Conservation (phyloP, 2,888 invertebrate genomes). For the Endomychus coccineus region DNA sequence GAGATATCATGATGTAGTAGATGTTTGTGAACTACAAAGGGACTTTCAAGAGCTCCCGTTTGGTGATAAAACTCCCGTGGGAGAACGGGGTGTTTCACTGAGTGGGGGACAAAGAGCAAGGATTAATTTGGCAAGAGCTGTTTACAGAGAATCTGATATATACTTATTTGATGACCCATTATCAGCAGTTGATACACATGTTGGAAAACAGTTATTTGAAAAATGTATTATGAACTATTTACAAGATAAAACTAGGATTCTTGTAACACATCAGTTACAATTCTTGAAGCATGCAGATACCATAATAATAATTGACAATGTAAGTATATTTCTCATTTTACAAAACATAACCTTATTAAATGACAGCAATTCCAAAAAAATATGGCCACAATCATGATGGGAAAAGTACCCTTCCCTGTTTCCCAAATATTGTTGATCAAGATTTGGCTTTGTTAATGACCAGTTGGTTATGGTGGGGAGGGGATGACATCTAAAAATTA, state of each 20-base stretch:
- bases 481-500: no score
- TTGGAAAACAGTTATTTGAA: slow-evolving; percentile 67
- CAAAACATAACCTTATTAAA: no score
- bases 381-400: slow-evolving; percentile 9
- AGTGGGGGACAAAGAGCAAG: slow-evolving; percentile 79
- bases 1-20: slow-evolving; percentile 46
- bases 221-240: slow-evolving; percentile 57
- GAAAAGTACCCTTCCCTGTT: neutral
- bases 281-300: slow-evolving; percentile 61
- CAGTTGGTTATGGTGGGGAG: neutral
- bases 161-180: slow-evolving; percentile 76
- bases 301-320: slow-evolving; percentile 60
- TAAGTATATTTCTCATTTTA: slow-evolving; percentile 23
- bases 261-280: slow-evolving; percentile 82
- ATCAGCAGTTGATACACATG: slow-evolving; percentile 72
- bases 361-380: no score
- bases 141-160: slow-evolving; percentile 69
- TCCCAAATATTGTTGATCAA: no score
- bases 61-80: slow-evolving; percentile 69
- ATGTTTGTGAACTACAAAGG: slow-evolving; percentile 56
- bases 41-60: slow-evolving; percentile 66
- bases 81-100: slow-evolving; percentile 69
- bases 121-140: slow-evolving; percentile 67
- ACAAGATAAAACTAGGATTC: slow-evolving; percentile 59
- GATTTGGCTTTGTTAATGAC: no score